Conservation (phyloP, 2,797 vertebrate species). For the Molossus molossus region DNA sequence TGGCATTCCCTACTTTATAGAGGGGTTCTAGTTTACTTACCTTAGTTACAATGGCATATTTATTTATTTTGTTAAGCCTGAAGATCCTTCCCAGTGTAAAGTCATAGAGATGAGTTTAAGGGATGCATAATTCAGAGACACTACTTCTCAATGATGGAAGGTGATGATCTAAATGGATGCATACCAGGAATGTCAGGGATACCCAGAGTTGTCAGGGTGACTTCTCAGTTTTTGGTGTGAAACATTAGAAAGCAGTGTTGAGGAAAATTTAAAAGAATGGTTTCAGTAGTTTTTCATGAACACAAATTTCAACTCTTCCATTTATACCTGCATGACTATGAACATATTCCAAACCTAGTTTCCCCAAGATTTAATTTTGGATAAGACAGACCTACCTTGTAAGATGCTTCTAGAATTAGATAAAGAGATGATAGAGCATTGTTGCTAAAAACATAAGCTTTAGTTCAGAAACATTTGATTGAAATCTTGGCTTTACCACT, state of each 20-base stretch:
- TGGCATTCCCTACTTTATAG: neutral
- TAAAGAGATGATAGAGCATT: neutral
- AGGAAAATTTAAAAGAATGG: neutral
- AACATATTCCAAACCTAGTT: neutral
- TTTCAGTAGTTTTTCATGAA: neutral
- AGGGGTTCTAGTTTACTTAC: neutral
- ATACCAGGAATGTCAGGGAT: neutral
- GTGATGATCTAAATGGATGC: neutral
- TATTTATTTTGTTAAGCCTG: constrained; percentile 2
- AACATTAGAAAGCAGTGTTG: neutral
- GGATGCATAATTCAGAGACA: neutral
- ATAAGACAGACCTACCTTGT: neutral
- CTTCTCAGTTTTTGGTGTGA: neutral
- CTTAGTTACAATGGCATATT: neutral
- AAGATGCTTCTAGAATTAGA: neutral
- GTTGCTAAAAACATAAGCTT: neutral
- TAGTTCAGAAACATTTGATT: neutral
- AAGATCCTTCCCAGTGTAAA: neutral
- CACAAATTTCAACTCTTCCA: neutral
- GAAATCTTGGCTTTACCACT: neutral
- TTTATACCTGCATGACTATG: neutral
- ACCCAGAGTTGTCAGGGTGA: neutral
- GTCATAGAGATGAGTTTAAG: neutral
- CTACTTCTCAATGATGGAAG: neutral
- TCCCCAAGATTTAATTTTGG: neutral